Conservation (phyloP, 1,140 invertebrate genomes). For the Drosophila saltans region DNA sequence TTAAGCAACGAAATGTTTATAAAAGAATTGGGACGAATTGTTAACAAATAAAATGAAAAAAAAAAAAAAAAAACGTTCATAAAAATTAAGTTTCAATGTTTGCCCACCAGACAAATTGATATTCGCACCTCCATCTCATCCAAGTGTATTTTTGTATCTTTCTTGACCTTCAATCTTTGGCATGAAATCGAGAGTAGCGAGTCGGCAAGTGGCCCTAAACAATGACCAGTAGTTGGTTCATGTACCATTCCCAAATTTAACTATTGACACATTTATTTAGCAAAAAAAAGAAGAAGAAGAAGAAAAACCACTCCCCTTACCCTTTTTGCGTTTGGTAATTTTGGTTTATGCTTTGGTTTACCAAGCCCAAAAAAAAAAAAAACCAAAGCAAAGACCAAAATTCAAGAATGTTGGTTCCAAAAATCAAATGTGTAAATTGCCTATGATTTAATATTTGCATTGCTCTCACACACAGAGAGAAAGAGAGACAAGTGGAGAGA, state of each 20-base stretch:
- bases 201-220: constrained; percentile 19
- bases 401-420: constrained; percentile 4
- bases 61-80: constrained; percentile 4
- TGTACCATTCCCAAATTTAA: background rate
- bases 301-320: background rate
- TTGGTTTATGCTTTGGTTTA: background rate
- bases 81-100: too few relatives aligned
- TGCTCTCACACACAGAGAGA: constrained; percentile 30
- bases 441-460: constrained; percentile 75
- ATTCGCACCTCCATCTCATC: background rate
- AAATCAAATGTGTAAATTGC: constrained; percentile 64
- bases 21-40: constrained; percentile 4
- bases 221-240: constrained; percentile 9
- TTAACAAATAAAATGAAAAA: constrained; percentile 40
- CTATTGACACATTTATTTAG: constrained; percentile 12
- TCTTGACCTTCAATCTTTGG: constrained; percentile 3
- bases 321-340: background rate
- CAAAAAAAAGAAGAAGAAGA: background rate
- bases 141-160: background rate
- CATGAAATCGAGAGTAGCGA: constrained; percentile 11
- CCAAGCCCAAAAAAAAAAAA: background rate
- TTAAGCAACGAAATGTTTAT: constrained; percentile 39
- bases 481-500: constrained; percentile 9
- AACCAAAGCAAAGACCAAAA: background rate
- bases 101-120: background rate